phyloP scores from a whole-genome alignment of 2,113 vertebrate genomes.

The Chlorodrepanis virens region DNA sequence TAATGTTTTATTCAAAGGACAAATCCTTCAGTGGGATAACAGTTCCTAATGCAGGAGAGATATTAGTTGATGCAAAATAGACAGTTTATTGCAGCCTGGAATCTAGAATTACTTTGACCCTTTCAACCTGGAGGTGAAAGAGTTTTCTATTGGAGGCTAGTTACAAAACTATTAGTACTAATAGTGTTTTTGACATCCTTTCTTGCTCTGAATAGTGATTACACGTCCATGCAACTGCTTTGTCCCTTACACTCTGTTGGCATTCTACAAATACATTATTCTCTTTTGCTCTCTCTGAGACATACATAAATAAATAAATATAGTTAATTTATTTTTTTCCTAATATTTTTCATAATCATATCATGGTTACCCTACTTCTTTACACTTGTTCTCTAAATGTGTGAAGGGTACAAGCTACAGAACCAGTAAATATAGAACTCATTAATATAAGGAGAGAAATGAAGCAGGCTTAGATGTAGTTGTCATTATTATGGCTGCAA shows the following conservation, averaged over 20 bases:
- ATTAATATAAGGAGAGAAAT: neutral
- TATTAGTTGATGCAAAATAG: neutral
- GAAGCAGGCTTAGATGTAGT: neutral
- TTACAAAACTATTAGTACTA: neutral
- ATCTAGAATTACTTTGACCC: neutral
- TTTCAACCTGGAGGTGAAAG: neutral
- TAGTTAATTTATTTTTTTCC: neutral
- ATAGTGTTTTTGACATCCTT: neutral
- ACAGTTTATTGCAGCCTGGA: neutral
- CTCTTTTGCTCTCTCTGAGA: neutral
- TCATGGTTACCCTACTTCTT: neutral
- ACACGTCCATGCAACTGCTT: neutral
- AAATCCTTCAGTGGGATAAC: neutral
- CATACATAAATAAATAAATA: neutral
- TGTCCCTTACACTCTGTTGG: neutral
- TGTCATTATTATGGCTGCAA: neutral
- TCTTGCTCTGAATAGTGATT: neutral
- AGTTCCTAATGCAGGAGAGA: neutral
- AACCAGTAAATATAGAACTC: neutral
- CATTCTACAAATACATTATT: neutral
- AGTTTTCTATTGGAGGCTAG: neutral
- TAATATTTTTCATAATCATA: neutral
- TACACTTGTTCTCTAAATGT: neutral
- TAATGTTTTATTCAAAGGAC: slow-evolving; percentile 55
- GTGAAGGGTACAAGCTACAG: neutral